Evolutionary conservation across 1,140 invertebrate species (phyloP), one percentile per base, ranked within the genome.

Genomic region (Drosophila ohnishii): DNA sequence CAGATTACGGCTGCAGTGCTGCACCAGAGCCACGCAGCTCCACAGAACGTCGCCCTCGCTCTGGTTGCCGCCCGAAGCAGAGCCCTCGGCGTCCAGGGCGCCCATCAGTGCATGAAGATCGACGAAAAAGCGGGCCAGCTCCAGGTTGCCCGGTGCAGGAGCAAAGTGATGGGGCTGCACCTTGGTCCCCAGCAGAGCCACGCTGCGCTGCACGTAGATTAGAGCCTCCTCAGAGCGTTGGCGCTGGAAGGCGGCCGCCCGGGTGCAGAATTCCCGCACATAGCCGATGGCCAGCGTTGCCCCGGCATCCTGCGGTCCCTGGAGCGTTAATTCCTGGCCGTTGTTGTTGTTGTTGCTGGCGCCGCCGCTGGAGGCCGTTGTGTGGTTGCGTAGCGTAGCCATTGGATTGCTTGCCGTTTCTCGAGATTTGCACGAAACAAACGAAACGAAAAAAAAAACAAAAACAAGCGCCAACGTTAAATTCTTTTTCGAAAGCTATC

Each of bases 1-100:
- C 34, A 91, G 37, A 78, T 93, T 93, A 32, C 90, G 92, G 59
- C 92, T 93, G 51, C 92, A 92, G 79, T 92, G 92, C 86, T 94
- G 93, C 60, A 94, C 80, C 48, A 94, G 91, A 5, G 91, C 82
- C 0, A 94, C 79, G 8, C 92, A 92, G 37, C 80, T 91, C 94
- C 94, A 94, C 35, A 92, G 51, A 4, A 90, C 66, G 16, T 86
- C 86, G 3, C 83, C 75, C 30, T 85, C 83, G 5, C 34, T 55
- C 19, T 55, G 51, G 34, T 55, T 55, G 34, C 30, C 30, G 30
- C 50, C 30, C 0, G 16, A 6, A 0, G n/a, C 7, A 13, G 60
- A 40, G 3, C 86, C 75, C n/a, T 87, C 83, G 4, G 63, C 48
- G 25, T 91, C 85, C 14, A 92, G 47, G 2, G 71, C 56, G 30